Evolutionary conservation across 2,113 vertebrate genomes (phyloP), one percentile per base, ranked within the genome.

Genomic region (Myiopsitta monachus): DNA sequence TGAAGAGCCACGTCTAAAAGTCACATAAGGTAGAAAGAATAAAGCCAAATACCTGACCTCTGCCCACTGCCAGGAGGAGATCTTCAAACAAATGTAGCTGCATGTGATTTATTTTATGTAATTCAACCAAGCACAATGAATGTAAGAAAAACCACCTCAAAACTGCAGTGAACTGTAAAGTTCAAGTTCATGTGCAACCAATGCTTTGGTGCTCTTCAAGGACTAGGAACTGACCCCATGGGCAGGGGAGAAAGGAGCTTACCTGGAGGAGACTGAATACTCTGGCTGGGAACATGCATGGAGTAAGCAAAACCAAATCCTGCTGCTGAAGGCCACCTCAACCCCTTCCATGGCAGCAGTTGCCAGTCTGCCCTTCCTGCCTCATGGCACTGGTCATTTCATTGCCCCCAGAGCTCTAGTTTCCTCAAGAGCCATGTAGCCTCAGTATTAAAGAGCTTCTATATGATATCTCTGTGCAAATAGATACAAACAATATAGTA

Each of bases 371-470:
- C 13, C 38, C 44, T n/a, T 79, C 51, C 69, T 87, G 62, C 68
- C 63, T 47, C 41, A 39, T 16, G 73, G 44, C 82, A 43, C 26
- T 6, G n/a, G 16, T 18, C 10, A 19, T 19, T 75, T 54, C 4
- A 6, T 8, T 21, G 49, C 84, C 72, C 14, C 33, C 64, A 86
- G n/a, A 36, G 23, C 47, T 6, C 47, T 18, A 4, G 28, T n/a
- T 66, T 14, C 64, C 10, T 0, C 2, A 46, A 61, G 3, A 63
- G 28, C 2, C 1, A 17, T 0, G 2, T 0, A 73, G 26, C 7
- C 49, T 51, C 64, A 62, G 44, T 46, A 9, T 3, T 14, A 3
- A 61, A 10, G 38, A 33, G 15, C 21, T 55, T 18, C 63, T 14
- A 3, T 1, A 4, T 0, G 13, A 5, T 6, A 30, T 4, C 31